Conservation (phyloP, 2,888 invertebrate species). For the Drosophila tanythrix region DNA sequence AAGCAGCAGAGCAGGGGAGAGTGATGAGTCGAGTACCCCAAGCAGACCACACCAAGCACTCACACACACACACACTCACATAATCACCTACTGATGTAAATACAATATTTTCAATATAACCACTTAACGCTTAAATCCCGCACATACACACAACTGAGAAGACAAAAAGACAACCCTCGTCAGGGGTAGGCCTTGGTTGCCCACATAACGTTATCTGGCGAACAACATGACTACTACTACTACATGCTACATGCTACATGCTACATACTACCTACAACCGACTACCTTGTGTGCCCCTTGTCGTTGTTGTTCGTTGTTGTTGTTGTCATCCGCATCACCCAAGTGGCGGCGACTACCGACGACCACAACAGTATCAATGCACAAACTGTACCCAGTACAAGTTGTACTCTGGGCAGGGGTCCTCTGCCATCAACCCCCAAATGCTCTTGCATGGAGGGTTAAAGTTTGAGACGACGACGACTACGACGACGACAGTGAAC, state of each 20-base stretch:
- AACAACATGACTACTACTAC: slow-evolving; percentile 38
- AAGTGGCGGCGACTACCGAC: slow-evolving; percentile 70
- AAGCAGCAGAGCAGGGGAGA: neutral
- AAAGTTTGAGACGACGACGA: slow-evolving; percentile 64
- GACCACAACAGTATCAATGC: slow-evolving; percentile 83
- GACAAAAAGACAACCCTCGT: slow-evolving; percentile 60
- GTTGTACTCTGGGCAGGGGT: slow-evolving; percentile 34
- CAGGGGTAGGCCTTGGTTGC: slow-evolving; percentile 56
- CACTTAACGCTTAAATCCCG: slow-evolving; percentile 82
- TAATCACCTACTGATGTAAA: slow-evolving; percentile 81
- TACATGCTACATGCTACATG: slow-evolving; percentile 5
- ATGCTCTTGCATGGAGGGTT: slow-evolving; percentile 62
- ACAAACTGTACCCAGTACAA: slow-evolving; percentile 80
- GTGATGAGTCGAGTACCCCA: slow-evolving; percentile 22
- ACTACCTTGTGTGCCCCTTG: slow-evolving; percentile 52
- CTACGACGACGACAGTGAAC: slow-evolving; percentile 66
- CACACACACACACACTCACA: slow-evolving; percentile 32
- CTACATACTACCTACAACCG: slow-evolving; percentile 14
- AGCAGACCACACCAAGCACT: slow-evolving; percentile 18
- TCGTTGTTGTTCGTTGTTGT: neutral
- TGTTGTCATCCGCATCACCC: slow-evolving; percentile 63
- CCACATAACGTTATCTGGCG: slow-evolving; percentile 45
- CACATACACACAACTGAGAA: slow-evolving; percentile 36
- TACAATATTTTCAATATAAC: slow-evolving; percentile 82
- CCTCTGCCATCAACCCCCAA: slow-evolving; percentile 71